Base-by-base conservation (phyloP, 2,797 vertebrate species). In the Gymnodraco acuticeps region DNA sequence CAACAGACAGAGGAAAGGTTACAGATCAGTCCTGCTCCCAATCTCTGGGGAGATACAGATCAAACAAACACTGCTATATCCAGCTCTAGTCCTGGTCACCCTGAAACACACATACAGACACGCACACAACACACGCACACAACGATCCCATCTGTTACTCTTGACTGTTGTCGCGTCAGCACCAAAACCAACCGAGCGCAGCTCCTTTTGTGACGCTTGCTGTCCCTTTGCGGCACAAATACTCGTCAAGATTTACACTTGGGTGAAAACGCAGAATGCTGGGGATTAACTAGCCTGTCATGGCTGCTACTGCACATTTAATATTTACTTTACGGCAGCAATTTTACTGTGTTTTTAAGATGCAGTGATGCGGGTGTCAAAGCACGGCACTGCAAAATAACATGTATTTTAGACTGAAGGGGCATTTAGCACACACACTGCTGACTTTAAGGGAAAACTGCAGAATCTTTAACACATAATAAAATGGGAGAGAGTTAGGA, bases 101-200 rank as follows among this genome's bases (percentile, higher is more conserved):
- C 87, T 85, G 70, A 79, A 76, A 76, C 65, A 78, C 75, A 72
- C 63, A 62, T 6, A 55, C 63, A 19, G 13, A 72, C 63, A 62
- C 6, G 52, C 63, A 19, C 13, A 27, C 64, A 14, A 38, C 65
- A 48, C 58, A 64, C 53, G 53, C 62, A 50, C 41, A 62, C 66
- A 78, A 82, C 70, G 42, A 75, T 33, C 55, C 88, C 89, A 94
- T 91, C 90, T 93, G 92, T 89, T 89, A 89, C 80, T 77, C 77
- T 59, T 50, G 46, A 83, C 78, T 89, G 80, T 88, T 87, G 88
- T 87, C 5, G 71, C 41, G 84, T 94, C 92, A 94, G 92, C 92
- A 92, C 60, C 83, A 77, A 90, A 92, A 91, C 87, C 63, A 83
- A 81, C 78, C 48, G 0, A 88, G 78, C 86, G 19, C 84, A 92